Evolutionary conservation across 2,113 vertebrate genomes (phyloP).

Genomic region (Ctenomys sociabilis): DNA sequence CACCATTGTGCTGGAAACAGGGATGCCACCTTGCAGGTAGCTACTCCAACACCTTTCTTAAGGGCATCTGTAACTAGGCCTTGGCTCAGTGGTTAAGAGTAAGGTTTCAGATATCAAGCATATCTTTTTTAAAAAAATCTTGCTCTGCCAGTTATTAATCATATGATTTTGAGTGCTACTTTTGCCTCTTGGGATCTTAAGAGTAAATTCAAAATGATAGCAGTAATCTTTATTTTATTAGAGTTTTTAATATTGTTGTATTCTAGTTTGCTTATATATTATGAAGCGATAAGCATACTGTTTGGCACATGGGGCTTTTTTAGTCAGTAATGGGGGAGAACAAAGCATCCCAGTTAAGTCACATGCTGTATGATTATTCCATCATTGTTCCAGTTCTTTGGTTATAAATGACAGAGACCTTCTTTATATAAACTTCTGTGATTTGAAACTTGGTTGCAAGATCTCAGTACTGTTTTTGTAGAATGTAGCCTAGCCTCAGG

Average conservation of each 20-base stretch:
- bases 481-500: not conserved
- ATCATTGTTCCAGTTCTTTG: not conserved
- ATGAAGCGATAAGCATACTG: not conserved
- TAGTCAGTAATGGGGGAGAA: not conserved
- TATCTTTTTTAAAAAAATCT: not conserved
- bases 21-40: not conserved
- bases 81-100: not conserved
- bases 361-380: not conserved
- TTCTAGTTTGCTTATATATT: not conserved
- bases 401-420: conserved; percentile 9
- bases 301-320: not conserved
- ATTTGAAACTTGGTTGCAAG: not conserved
- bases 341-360: not conserved
- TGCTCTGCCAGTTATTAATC: not conserved
- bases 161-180: not conserved
- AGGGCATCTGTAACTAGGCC: not conserved
- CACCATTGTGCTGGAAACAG: not conserved
- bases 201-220: not conserved
- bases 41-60: not conserved
- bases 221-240: not conserved
- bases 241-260: not conserved
- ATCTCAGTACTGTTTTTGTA: not conserved
- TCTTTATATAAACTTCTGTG: not conserved
- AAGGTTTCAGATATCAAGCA: not conserved
- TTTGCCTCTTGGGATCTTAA: not conserved